Evolutionary conservation across 1,140 invertebrate species (phyloP), one percentile per base, ranked within the genome.

Genomic region (Solenopsis fugax): DNA sequence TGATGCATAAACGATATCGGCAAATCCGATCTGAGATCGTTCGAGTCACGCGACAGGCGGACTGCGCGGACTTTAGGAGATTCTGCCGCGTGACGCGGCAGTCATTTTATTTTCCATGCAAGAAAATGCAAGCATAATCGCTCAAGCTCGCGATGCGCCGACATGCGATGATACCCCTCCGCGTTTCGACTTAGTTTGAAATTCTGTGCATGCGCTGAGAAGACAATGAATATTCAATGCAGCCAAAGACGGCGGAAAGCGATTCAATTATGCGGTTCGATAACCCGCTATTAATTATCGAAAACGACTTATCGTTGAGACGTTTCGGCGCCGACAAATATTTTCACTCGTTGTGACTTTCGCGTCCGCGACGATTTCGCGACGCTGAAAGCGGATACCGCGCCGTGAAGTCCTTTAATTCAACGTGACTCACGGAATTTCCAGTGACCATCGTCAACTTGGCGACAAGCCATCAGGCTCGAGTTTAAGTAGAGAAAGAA

Each of bases 121-220:
- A 87, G 88, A 87, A 87, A 73, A 89, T 89, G 85, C 85, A 84
- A 65, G 85, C 88, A 67, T 90, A 90, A 90, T 90, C 85, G 85
- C 75, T 54, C 84, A 85, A 75, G 88, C 82, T 85, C 73, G 82
- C 82, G 82, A 85, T 85, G 82, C 73, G 60, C 82, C 82, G 73
- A 78, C 76, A 86, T 76, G 88, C 88, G 88, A 89, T 86, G 75
- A 81, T 86, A 81, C 62, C 48, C 13, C 72, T 56, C 73, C 34
- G 71, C 72, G 48, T 52, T 52, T 52, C 41, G 71, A 69, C 71
- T 89, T 89, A 88, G 69, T 87, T 89, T 84, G 77, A 90, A 90
- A 90, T 90, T 90, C 88, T 87, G 72, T 90, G 89, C 89, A 89
- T 89, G 72, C 89, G 58, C 54, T 48, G 37, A 56, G 88, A 88